These are phyloP conservation scores for Aphidius ervi DNA, from an alignment of 1,140 invertebrate species.

Conservation along the genomic window DNA sequence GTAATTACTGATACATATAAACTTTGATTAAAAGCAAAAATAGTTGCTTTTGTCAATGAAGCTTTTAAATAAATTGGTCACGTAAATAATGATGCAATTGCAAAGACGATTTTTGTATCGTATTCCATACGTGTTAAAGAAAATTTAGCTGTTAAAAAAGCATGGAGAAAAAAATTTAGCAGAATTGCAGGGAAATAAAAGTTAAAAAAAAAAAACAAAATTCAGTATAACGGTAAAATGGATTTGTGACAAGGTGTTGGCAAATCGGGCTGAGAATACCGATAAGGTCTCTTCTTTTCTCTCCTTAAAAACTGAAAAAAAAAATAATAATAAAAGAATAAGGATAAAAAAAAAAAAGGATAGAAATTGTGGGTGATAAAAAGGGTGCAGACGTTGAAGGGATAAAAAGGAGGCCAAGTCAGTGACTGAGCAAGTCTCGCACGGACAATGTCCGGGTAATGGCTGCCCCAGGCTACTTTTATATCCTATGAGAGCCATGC, in stretches of 20 bases:
- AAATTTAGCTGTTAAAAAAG: background rate
- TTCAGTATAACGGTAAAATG: constrained; percentile 42
- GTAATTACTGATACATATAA: no score
- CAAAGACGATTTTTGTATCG: no score
- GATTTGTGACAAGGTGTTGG: constrained; percentile 49
- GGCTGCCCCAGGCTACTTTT: constrained; percentile 47
- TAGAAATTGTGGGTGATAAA: constrained; percentile 14
- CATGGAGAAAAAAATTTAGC: constrained; percentile 14
- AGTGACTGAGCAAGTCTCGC: constrained; percentile 26
- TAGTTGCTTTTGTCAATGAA: no score
- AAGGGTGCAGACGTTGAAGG: constrained; percentile 6
- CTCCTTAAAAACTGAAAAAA: constrained; percentile 1
- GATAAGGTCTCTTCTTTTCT: constrained; percentile 35
- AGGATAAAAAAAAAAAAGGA: constrained; percentile 16
- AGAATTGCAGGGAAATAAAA: constrained; percentile 29
- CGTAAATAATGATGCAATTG: no score
- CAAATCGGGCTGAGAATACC: constrained; percentile 38
- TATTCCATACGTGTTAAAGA: background rate
- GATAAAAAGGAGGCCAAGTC: constrained; percentile 17
- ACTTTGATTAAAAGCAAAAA: no score
- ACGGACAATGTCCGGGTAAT: constrained; percentile 51
- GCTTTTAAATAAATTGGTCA: no score
- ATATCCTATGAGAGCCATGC: constrained; percentile 39
- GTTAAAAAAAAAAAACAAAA: constrained; percentile 32
- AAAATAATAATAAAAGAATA: constrained; percentile 8